Evolutionary conservation across 2,113 vertebrate species (phyloP).

Genomic region (Sylvietta virens): DNA sequence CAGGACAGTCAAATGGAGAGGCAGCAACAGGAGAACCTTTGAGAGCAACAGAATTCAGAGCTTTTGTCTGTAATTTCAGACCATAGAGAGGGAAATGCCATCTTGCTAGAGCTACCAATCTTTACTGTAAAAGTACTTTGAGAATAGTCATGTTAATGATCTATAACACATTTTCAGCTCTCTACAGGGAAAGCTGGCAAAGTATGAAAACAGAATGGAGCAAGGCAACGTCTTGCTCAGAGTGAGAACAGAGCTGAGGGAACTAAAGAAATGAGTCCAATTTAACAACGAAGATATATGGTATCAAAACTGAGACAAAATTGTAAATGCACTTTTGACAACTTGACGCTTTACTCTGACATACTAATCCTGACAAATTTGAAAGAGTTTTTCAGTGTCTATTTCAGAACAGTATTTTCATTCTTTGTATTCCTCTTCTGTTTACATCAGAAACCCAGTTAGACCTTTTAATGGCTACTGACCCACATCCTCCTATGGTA

Average conservation of each 20-base stretch:
- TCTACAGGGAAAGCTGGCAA: neutral
- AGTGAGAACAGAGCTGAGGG: neutral
- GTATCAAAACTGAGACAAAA: neutral
- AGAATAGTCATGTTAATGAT: neutral
- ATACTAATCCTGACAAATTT: neutral
- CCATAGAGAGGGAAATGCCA: neutral
- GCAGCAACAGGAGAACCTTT: neutral
- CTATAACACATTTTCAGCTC: neutral
- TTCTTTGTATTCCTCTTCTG: neutral
- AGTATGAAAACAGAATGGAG: neutral
- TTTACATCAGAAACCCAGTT: neutral
- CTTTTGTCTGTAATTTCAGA: neutral
- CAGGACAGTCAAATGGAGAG: neutral
- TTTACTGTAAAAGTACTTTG: neutral
- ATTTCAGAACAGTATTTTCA: neutral
- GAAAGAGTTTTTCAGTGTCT: neutral
- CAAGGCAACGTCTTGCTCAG: neutral
- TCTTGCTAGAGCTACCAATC: neutral
- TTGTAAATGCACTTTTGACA: neutral
- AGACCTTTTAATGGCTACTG: neutral
- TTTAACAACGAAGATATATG: neutral
- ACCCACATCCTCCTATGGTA: accelerated
- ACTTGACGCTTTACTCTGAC: neutral
- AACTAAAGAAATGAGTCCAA: neutral
- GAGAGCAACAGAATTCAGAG: neutral